Evolutionary conservation across 2,888 invertebrate genomes (phyloP).

Genomic region (Ornithoptera alexandrae): DNA sequence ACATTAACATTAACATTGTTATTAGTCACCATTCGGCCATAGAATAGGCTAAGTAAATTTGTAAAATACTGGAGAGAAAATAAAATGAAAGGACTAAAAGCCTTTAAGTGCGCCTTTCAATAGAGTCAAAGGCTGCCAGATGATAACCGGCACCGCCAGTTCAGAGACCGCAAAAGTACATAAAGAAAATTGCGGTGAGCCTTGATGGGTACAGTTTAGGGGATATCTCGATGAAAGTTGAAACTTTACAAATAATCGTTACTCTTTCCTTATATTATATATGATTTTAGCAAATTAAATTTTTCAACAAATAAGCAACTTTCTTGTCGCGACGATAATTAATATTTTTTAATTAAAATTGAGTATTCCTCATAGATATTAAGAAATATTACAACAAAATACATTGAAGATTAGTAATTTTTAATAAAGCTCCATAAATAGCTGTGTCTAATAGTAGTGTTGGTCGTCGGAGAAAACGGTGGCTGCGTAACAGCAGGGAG

Average conservation of each 20-base stretch:
- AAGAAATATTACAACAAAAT: too few species aligned
- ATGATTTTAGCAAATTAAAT: not conserved
- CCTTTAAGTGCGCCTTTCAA: constrained; percentile 26
- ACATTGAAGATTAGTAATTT: too few species aligned
- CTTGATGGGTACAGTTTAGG: constrained; percentile 15
- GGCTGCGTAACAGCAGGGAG: too few species aligned
- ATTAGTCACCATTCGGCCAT: not conserved
- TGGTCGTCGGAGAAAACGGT: too few species aligned
- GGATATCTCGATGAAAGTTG: constrained; percentile 10
- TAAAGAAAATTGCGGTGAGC: constrained; percentile 2
- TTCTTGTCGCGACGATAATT: too few species aligned
- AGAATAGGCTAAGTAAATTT: not conserved
- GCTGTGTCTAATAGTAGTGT: too few species aligned
- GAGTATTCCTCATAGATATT: too few species aligned
- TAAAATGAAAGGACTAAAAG: constrained; percentile 25
- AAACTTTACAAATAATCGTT: not conserved
- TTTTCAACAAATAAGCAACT: too few species aligned
- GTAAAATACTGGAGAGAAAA: constrained; percentile 15
- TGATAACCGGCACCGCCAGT: constrained; percentile 19
- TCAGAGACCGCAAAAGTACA: constrained; percentile 13
- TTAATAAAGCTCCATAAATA: too few species aligned
- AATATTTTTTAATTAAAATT: too few species aligned
- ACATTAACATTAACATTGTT: too few species aligned
- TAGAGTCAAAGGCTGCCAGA: constrained; percentile 21
- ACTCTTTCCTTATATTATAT: not conserved